A percentile compares a stretch with the other conserved stretches of the same genome.
Conservation (phyloP, 30 jellyfish, hydroid and myxozoan species). For the Turritopsis rubra region DNA sequence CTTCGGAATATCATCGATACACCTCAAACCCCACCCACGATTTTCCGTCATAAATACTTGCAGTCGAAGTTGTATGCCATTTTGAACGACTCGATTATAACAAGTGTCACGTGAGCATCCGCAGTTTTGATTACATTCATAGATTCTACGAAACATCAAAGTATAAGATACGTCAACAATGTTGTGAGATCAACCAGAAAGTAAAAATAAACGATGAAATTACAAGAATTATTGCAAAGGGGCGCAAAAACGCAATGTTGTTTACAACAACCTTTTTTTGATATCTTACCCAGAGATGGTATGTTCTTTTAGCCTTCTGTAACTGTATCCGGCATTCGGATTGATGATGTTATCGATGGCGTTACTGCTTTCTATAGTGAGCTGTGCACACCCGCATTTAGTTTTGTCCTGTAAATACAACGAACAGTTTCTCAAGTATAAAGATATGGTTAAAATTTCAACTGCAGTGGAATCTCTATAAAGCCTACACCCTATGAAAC, state of each 20-base stretch:
- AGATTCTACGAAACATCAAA: constrained; percentile 36
- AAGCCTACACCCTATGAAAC: no score
- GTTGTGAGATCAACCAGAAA: not conserved
- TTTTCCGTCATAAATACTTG: constrained; percentile 84
- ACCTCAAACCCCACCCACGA: constrained; percentile 98
- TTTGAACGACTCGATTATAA: constrained; percentile 91
- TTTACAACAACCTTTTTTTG: not conserved
- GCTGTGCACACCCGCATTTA: constrained; percentile 71
- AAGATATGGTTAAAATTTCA: no score
- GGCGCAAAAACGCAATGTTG: not conserved
- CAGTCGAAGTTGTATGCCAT: constrained; percentile 73
- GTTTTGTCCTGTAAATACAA: constrained; percentile 52
- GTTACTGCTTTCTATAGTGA: constrained; percentile 70
- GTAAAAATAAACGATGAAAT: not conserved
- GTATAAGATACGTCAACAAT: not conserved
- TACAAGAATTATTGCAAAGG: not conserved
- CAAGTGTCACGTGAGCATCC: constrained; percentile 55
- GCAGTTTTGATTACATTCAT: constrained; percentile 81
- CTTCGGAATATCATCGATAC: constrained; percentile 84
- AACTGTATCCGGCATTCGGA: constrained; percentile 63
- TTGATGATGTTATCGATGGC: constrained; percentile 61
- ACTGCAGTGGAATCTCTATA: no score
- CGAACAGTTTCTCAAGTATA: no score
- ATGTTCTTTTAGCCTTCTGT: constrained; percentile 65
- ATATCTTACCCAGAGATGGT: constrained; percentile 83